These are phyloP conservation scores for Agrilus biguttatus DNA, from an alignment of 2,888 invertebrate species.

Conservation along the genomic window DNA sequence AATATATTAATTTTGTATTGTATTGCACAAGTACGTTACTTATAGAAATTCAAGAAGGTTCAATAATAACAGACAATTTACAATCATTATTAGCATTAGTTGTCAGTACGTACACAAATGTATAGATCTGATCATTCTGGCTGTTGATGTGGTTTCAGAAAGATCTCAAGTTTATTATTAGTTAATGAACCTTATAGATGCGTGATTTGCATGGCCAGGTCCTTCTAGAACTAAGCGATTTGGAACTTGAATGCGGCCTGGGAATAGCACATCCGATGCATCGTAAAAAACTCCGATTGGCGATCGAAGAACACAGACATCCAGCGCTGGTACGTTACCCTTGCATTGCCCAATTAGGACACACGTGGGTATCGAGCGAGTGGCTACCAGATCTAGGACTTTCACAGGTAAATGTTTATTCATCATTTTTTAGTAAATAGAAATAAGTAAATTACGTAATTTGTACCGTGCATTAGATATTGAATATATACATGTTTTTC, in stretches of 20 bases:
- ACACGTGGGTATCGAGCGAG: slow-evolving; percentile 87
- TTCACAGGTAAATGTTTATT: slow-evolving; percentile 41
- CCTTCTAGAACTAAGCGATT: slow-evolving; percentile 78
- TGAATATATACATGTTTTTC: no score
- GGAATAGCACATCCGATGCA: slow-evolving; percentile 90
- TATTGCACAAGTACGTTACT: no score
- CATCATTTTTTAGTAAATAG: no score
- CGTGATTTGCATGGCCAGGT: slow-evolving; percentile 64
- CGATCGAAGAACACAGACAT: slow-evolving; percentile 83
- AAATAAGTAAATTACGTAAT: no score
- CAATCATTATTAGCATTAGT: no score
- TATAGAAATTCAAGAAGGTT: no score
- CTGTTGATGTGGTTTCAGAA: not conserved
- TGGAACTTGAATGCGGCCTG: slow-evolving; percentile 79
- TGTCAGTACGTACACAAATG: no score
- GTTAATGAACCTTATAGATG: slow-evolving; percentile 42
- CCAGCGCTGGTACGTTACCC: slow-evolving; percentile 79
- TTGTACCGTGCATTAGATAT: no score
- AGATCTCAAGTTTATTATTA: not conserved
- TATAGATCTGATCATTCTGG: not conserved
- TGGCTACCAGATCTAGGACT: slow-evolving; percentile 88
- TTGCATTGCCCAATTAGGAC: slow-evolving; percentile 72
- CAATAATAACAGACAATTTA: no score
- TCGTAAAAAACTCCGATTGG: slow-evolving; percentile 79
- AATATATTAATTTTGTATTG: no score